Base-by-base conservation (phyloP, 2,113 vertebrate species). In the Amphiprion percula region DNA sequence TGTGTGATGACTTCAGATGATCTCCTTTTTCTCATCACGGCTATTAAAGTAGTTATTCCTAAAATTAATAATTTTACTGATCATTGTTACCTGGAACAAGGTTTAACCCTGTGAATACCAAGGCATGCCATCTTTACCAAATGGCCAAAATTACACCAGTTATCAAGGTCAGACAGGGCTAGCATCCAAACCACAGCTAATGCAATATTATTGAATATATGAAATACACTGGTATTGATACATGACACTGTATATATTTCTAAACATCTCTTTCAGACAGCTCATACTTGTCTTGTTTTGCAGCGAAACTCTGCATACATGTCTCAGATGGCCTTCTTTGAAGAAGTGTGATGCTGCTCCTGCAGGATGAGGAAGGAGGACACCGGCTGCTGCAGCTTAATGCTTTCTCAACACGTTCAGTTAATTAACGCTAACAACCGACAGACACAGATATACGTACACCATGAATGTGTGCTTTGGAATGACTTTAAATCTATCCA, bases 271-370 rank as follows among this genome's bases (percentile, higher is more conserved):
- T 21, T 10, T 56, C 24, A 50, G 19, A 64, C 30, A 41, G 62
- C 58, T 74, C n/a, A 14, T 30, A 2, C 33, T 37, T 55, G 3
- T 78, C 17, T 83, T 82, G 64, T 87, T 74, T 90, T 91, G n/a
- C 90, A 95, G 95, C 88, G 95, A 58, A 95, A 95, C 86, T 95
- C 95, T 10, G 94, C 94, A 1, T 95, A 94, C 90, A 93, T 95
- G 94, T 89, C 91, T 89, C 95, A 95, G 87, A 94, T 95, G 95
- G 91, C 93, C 67, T 95, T 80, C 85, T 94, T 94, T 71, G 94
- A 95, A 87, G 95, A 95, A 82, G 95, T 95, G 83, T 95, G 92
- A 95, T 71, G 15, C 4, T 0, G 4, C 21, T 41, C 19, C 33
- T 44, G 50, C 49, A 44, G n/a, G 68, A 73, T 4, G 63, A 69